A percentile compares a stretch with the other conserved stretches of the same genome.
Evolutionary conservation across 1,140 invertebrate species (phyloP).

Genomic region (Centruroides sculpturatus): DNA sequence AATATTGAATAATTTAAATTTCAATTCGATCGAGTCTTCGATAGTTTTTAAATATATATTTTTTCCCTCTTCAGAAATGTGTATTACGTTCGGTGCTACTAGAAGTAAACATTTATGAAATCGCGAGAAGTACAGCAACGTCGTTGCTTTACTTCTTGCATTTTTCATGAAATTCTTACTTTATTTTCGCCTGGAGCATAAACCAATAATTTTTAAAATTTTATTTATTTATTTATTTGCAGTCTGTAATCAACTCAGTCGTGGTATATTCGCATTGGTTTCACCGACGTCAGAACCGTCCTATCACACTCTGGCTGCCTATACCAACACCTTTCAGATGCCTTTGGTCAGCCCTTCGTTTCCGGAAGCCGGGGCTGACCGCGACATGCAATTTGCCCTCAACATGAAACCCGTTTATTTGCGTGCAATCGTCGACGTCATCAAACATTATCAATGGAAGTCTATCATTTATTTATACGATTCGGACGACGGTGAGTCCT

Average conservation of each 20-base stretch:
- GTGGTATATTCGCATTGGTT: slow-evolving; percentile 74
- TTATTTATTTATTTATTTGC: background rate
- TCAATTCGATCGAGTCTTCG: too few relatives aligned
- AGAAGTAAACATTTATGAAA: too few relatives aligned
- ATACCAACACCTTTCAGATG: slow-evolving; percentile 86
- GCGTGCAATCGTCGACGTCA: slow-evolving; percentile 80
- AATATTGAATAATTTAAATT: too few relatives aligned
- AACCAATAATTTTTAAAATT: too few relatives aligned
- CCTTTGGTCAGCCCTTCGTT: slow-evolving; percentile 89
- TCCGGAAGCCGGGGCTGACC: slow-evolving; percentile 74
- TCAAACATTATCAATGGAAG: slow-evolving; percentile 78
- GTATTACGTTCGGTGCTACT: too few relatives aligned
- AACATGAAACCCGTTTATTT: slow-evolving; percentile 88
- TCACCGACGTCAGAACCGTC: slow-evolving; percentile 82
- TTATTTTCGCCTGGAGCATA: too few relatives aligned
- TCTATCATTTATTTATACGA: slow-evolving; percentile 89
- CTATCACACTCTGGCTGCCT: slow-evolving; percentile 86
- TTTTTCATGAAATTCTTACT: too few relatives aligned
- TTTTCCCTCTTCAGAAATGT: too few relatives aligned
- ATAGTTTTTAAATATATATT: too few relatives aligned
- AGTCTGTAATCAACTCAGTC: slow-evolving; percentile 16
- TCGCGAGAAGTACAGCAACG: too few relatives aligned
- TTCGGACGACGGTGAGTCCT: slow-evolving; percentile 76
- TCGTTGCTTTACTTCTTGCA: too few relatives aligned
- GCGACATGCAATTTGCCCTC: slow-evolving; percentile 66